Evolutionary conservation across 2,888 invertebrate genomes (phyloP), one percentile per base, ranked within the genome.

Genomic region (Dascillus cervinus): DNA sequence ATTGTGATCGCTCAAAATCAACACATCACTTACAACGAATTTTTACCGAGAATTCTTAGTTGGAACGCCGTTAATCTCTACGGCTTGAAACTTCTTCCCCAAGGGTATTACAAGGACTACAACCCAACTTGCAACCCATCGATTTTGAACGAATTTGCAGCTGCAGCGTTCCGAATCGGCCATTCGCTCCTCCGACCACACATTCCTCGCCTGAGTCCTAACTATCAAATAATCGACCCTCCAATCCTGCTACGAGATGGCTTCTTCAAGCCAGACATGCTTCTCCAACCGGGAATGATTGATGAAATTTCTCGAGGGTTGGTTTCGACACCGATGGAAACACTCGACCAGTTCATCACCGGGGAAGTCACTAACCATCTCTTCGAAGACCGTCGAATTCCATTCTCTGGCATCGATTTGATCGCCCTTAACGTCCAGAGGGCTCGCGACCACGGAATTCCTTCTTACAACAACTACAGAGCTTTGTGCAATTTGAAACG

Each of bases 331-430:
- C 90, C 91, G 1, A 90, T 92, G 86, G 92, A 92, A 64, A 87
- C 86, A 1, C 66, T 92, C 27, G 92, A 92, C 66, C 90, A 91
- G 60, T 91, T 92, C 60, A 86, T 92, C 47, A 91, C 92, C 1
- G 89, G 89, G 0, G 92, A 92, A 70, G 89, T 92, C 1, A 90
- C 91, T 4, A 92, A 95, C 65, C 95, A 95, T 64, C 68, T 95
- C 32, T 95, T 95, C 60, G 94, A 95, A 62, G 86, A 91, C 55
- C 73, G 82, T 9, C 79, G 80, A 41, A 82, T 87, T 43, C 90
- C 91, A 1, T 91, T 91, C 65, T 92, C 92, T 0, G 95, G 95
- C 4, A 71, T 95, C 35, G 95, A 95, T 66, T 69, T 95, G 29
- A 79, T 92, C n/a, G 84, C 94, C 0, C 68, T 95, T 11, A 95